Conservation (phyloP, 1,140 invertebrate genomes). For the Formica exsecta region DNA sequence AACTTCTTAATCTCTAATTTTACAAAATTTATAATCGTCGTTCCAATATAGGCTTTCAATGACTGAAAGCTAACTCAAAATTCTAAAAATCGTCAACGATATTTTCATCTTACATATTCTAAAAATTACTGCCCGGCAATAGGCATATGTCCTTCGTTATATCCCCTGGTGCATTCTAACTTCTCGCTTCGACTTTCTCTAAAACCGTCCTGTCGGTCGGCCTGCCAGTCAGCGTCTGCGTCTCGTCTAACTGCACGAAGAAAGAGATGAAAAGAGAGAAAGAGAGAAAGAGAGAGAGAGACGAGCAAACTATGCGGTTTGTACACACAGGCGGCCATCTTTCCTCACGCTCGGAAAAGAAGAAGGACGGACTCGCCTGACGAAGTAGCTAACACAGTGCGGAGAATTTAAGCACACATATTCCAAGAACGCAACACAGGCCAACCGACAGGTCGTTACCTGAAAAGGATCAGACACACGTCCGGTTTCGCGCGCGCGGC, state of each 20-base stretch:
- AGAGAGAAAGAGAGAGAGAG: background rate
- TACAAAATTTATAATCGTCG: constrained; percentile 1
- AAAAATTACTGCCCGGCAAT: constrained; percentile 21
- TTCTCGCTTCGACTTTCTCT: constrained; percentile 40
- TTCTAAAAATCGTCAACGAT: background rate
- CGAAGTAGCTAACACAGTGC: background rate
- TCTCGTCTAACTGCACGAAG: constrained; percentile 51
- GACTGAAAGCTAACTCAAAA: background rate
- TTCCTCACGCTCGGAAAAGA: constrained; percentile 49
- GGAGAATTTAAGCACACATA: constrained; percentile 13
- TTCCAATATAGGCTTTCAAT: background rate
- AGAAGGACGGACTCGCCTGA: constrained; percentile 41
- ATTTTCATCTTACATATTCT: constrained; percentile 4
- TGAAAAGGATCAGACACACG: constrained; percentile 11
- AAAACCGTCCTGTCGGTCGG: constrained; percentile 28
- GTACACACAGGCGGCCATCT: constrained; percentile 37
- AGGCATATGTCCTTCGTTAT: constrained; percentile 41
- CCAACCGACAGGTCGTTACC: constrained; percentile 10
- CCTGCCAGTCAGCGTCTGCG: constrained; percentile 43
- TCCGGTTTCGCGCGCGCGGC: background rate
- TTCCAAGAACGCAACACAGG: background rate
- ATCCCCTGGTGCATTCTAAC: constrained; percentile 5
- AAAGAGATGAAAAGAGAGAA: background rate
- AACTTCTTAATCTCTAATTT: background rate
- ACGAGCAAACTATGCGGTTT: constrained; percentile 13